Base-by-base conservation (phyloP, 1,140 invertebrate genomes). In the Sweltsa coloradensis region DNA sequence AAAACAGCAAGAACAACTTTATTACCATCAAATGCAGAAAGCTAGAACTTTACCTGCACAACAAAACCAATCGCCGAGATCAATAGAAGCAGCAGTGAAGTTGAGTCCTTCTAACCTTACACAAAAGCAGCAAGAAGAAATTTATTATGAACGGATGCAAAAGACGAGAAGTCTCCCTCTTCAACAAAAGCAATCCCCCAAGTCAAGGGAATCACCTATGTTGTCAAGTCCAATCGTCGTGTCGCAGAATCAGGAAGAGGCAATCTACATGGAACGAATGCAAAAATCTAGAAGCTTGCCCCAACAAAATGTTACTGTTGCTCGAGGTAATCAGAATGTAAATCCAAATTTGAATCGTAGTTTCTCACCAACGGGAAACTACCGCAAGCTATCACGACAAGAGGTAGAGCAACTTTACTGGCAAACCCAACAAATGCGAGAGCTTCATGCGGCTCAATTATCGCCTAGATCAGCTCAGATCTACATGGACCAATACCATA, bases 351-450 rank as follows among this genome's bases (percentile, higher is more conserved):
- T 22, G 5, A 37, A 22, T 37, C 16, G 36, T 19, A 31, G 27
- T n/a, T 34, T 21, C 43, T 3, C 25, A 34, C 0, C 4, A 5
- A n/a, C 43, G 13, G 1, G 23, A 37, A 19, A 19, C 23, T 37
- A 27, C 13, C 23, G 23, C 26, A 45, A 45, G 23, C 14, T 45
- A 0, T 22, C 18, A 14, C 25, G 43, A 14, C 43, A 45, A 18
- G 43, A 45, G 34, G 14, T 45, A 3, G 43, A 45, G n/a, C 26
- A 16, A 1, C 27, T 45, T 3, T 45, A 45, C 14, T 45, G 43
- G 43, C 26, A 45, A 9, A 34, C 43, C 7, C 31, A 34, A 16
- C 23, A 34, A 3, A 7, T 21, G 3, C 1, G 27, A 26, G 21
- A 21, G 4, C 16, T 34, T 23, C 34, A n/a, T n/a, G n/a, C 43